Conservation (phyloP, 2,888 invertebrate species). For the Andricus quercusramuli region DNA sequence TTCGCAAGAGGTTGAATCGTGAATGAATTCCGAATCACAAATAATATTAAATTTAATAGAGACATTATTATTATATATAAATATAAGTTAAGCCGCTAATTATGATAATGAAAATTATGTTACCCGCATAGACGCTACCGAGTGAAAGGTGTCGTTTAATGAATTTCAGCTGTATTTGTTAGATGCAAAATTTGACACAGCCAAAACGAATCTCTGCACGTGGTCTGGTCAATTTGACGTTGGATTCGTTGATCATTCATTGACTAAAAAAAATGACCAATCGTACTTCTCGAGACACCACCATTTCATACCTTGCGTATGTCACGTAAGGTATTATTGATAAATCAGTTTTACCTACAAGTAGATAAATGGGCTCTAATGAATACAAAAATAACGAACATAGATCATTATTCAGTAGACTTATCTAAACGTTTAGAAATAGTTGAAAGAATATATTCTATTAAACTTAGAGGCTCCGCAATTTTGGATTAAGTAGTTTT, state of each 20-base stretch:
- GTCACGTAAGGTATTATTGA: neutral
- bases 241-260: slow-evolving; percentile 13
- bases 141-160: slow-evolving; percentile 12
- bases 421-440: slow-evolving; percentile 14
- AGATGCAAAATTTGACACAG: slow-evolving; percentile 11
- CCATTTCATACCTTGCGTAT: neutral
- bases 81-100: slow-evolving; percentile 30
- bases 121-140: neutral
- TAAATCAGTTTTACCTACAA: slow-evolving; percentile 24
- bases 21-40: slow-evolving; percentile 42
- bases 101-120: slow-evolving; percentile 16
- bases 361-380: slow-evolving; percentile 21
- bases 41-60: slow-evolving; percentile 48
- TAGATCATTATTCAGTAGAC: slow-evolving; percentile 5
- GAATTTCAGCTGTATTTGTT: slow-evolving; percentile 7
- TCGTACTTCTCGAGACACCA: slow-evolving; percentile 3
- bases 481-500: slow-evolving; percentile 3
- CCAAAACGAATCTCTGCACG: slow-evolving; percentile 10
- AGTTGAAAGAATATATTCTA: neutral
- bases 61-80: slow-evolving; percentile 50
- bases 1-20: slow-evolving; percentile 44
- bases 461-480: slow-evolving; percentile 2
- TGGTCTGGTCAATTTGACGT: neutral
- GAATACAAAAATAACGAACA: neutral
- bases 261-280: neutral